Conservation (phyloP, 1,140 invertebrate genomes). For the Babylonia areolata region DNA sequence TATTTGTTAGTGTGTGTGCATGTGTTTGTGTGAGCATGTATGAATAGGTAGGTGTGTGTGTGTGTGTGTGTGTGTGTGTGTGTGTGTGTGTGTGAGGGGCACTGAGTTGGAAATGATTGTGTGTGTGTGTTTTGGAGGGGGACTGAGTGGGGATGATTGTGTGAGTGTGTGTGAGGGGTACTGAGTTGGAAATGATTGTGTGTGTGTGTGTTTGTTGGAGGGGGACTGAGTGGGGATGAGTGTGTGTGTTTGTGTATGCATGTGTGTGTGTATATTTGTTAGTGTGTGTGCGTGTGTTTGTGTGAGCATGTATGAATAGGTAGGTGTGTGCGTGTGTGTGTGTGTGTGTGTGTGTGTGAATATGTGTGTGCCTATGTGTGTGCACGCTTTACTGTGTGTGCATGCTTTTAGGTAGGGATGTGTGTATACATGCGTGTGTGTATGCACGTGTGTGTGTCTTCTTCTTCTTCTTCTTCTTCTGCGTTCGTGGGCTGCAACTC, state of each 20-base stretch:
- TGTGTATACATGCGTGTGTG: neutral
- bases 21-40: too few species aligned
- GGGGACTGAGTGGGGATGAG: neutral
- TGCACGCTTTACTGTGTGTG: neutral
- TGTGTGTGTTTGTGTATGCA: too few species aligned
- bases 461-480: neutral
- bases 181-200: too few species aligned
- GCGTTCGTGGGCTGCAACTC: too few species aligned
- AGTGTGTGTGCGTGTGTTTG: neutral
- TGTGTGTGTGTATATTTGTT: neutral
- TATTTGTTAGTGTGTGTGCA: too few species aligned
- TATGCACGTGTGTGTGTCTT: neutral
- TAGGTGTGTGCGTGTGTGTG: neutral
- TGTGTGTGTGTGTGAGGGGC: neutral
- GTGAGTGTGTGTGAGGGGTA: too few species aligned
- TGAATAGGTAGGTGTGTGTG: too few species aligned
- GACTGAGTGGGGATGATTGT: neutral
- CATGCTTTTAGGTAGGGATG: neutral
- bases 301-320: neutral
- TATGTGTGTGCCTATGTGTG: slow-evolving; percentile 18
- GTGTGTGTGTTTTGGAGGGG: neutral
- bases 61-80: neutral
- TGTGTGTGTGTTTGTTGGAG: neutral
- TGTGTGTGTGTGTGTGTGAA: neutral
- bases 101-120: neutral